Base-by-base conservation (phyloP, 2,113 vertebrate species). In the Tapirus terrestris region DNA sequence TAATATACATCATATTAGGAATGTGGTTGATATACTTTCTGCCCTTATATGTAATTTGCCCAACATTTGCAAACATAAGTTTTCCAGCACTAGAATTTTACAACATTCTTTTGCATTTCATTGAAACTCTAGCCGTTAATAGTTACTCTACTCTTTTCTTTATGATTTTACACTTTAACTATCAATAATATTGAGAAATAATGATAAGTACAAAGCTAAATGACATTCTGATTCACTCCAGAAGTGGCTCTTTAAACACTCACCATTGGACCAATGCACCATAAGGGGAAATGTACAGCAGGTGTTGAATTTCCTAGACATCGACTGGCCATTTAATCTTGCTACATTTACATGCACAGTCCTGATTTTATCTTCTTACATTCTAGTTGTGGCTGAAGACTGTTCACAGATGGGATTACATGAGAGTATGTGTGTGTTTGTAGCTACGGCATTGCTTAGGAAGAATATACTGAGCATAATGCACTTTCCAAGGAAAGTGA, bases 121-220 rank as follows among this genome's bases (percentile, higher is more conserved):
- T n/a, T 83, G 85, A 56, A 75, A 88, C 21, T 70, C 45, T 60
- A 39, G 29, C 86, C 16, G 48, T 31, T 85, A 76, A 63, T n/a
- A 80, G 58, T 39, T 77, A 73, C 21, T 86, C 56, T 33, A 61
- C 12, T 73, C 2, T 75, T 92, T 60, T 84, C 39, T 63, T 89
- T 29, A 77, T 89, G 89, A 77, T 77, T 89, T 95, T 82, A 86
- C 16, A 86, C 39, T 67, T 92, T 90, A 75, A 21, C 14, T 58
- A 92, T 88, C 68, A 96, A 58, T 88, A 92, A 91, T 88, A 93
- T 87, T 88, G 81, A 70, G 43, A 94, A 93, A 92, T 88, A 94
- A 88, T 80, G 56, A 79, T 60, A 94, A 95, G 21, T 79, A 68
- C 70, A 94, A 96, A 88, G 25, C n/a, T 92, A 68, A 93, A 91